Conservation (phyloP, 2,888 invertebrate genomes). For the Pycnomerus fuliginosus region DNA sequence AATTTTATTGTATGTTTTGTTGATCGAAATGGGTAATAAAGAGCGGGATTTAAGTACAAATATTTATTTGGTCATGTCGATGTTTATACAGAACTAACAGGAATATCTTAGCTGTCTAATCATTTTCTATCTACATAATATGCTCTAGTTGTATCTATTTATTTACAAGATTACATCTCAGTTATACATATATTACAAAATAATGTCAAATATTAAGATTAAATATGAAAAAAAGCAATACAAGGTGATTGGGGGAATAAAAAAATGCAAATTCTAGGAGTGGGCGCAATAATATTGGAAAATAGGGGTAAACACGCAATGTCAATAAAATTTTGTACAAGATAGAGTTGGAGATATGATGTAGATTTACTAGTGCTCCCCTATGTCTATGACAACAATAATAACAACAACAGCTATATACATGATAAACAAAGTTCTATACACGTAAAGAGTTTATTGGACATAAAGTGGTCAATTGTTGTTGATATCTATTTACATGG, state of each 20-base stretch:
- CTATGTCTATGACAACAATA: slow-evolving; percentile 22
- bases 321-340: too few relatives aligned
- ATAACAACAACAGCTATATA: slow-evolving; percentile 26
- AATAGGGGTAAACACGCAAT: too few relatives aligned
- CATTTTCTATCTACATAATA: slow-evolving; percentile 13
- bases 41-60: slow-evolving; percentile 21
- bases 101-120: slow-evolving; percentile 23
- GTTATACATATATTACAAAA: too few relatives aligned
- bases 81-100: slow-evolving; percentile 26
- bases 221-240: too few relatives aligned
- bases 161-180: too few relatives aligned
- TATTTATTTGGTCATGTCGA: slow-evolving; percentile 29
- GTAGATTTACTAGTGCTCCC: neutral
- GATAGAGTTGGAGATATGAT: too few relatives aligned
- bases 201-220: too few relatives aligned
- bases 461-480: slow-evolving; percentile 26
- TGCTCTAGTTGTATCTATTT: neutral
- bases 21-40: too few relatives aligned
- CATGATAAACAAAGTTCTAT: slow-evolving; percentile 17
- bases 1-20: too few relatives aligned
- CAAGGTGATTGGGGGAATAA: too few relatives aligned
- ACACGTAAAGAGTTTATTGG: slow-evolving; percentile 24
- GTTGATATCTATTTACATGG: slow-evolving; percentile 25
- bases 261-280: too few relatives aligned
- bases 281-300: too few relatives aligned